A percentile compares a stretch with the other conserved stretches of the same genome.
Evolutionary conservation across 2,888 invertebrate genomes (phyloP).

Genomic region (Theristus sp.): DNA sequence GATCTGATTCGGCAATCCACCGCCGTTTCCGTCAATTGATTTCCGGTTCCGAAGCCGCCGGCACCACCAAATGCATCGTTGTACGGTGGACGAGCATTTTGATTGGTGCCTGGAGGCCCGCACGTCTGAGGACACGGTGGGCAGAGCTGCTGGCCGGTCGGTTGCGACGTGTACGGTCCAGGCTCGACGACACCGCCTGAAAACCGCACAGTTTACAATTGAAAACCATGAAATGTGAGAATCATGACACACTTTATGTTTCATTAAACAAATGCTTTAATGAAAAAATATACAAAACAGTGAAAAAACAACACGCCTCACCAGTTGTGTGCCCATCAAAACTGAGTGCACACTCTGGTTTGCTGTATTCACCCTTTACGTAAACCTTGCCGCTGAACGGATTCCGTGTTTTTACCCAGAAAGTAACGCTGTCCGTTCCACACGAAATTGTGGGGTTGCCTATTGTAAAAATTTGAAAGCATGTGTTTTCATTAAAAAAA

Average conservation of each 20-base stretch:
- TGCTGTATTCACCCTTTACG: constrained; percentile 7
- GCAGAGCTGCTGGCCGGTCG: not conserved
- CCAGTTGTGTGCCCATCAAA: not conserved
- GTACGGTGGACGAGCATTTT: not conserved
- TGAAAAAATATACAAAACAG: too few relatives aligned
- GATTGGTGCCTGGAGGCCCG: too few relatives aligned
- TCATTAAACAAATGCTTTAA: too few relatives aligned
- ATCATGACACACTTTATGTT: too few relatives aligned
- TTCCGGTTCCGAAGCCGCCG: too few relatives aligned
- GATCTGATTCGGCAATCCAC: not conserved
- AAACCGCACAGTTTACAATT: too few relatives aligned
- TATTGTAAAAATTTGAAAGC: too few relatives aligned
- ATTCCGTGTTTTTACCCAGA: constrained; percentile 17
- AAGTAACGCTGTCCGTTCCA: constrained; percentile 17
- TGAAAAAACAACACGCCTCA: too few relatives aligned
- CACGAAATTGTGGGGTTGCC: constrained; percentile 16
- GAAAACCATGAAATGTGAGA: too few relatives aligned
- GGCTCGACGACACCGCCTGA: not conserved
- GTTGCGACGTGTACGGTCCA: not conserved
- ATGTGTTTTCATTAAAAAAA: too few relatives aligned
- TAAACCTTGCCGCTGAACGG: constrained; percentile 6
- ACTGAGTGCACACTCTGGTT: not conserved
- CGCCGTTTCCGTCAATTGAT: not conserved
- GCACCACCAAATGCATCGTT: not conserved
- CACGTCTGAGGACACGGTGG: not conserved